Evolutionary conservation across 2,797 vertebrate species (phyloP).

Genomic region (Gadopsis marmoratus): DNA sequence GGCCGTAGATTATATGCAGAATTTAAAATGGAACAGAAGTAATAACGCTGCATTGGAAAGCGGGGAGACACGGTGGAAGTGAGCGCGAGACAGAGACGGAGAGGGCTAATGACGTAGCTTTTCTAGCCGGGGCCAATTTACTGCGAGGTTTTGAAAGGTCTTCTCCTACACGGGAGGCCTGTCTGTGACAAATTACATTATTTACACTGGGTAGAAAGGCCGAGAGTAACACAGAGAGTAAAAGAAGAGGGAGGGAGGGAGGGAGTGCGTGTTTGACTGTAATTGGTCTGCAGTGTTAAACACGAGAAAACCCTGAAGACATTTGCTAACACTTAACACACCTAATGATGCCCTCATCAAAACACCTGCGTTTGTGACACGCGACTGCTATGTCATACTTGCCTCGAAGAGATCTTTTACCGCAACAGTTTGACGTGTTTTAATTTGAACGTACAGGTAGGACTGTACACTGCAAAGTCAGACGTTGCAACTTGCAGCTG

Average conservation of each 20-base stretch:
- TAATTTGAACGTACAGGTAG: slow-evolving; percentile 1
- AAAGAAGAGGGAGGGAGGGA: slow-evolving; percentile 26
- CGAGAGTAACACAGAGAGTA: slow-evolving; percentile 24
- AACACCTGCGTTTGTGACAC: slow-evolving; percentile 43
- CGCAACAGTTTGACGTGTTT: slow-evolving; percentile 28
- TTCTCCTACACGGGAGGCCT: slow-evolving; percentile 80
- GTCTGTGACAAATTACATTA: slow-evolving; percentile 86
- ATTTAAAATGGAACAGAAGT: slow-evolving; percentile 68
- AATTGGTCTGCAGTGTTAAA: slow-evolving; percentile 70
- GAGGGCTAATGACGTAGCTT: slow-evolving; percentile 81
- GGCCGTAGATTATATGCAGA: slow-evolving; percentile 65
- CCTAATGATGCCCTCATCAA: slow-evolving; percentile 63
- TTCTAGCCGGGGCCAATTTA: slow-evolving; percentile 82
- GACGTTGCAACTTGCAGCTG: not conserved
- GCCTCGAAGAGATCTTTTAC: slow-evolving; percentile 12
- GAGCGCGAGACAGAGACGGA: slow-evolving; percentile 52
- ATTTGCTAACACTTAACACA: slow-evolving; percentile 56
- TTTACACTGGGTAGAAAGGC: slow-evolving; percentile 70
- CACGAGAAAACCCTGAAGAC: slow-evolving; percentile 66
- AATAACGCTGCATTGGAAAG: slow-evolving; percentile 65
- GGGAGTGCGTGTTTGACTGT: slow-evolving; percentile 59
- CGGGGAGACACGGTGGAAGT: slow-evolving; percentile 35
- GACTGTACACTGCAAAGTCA: slow-evolving; percentile 1
- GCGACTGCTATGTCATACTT: not conserved
- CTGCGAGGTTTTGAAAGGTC: slow-evolving; percentile 83